Evolutionary conservation across 2,888 invertebrate species (phyloP).

Genomic region (Eledone cirrhosa): DNA sequence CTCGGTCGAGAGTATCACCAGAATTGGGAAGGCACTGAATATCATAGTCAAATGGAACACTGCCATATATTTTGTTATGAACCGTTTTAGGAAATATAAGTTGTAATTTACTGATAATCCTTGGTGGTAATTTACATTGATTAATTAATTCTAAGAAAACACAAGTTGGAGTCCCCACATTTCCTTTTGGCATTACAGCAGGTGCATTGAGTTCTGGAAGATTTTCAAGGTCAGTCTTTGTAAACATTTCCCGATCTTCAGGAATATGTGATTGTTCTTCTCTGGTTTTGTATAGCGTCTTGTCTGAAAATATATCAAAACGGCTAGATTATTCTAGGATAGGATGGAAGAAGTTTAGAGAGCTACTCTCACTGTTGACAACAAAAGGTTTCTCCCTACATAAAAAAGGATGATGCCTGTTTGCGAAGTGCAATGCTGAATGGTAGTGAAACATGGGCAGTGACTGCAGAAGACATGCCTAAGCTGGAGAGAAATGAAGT

Average conservation of each 20-base stretch:
- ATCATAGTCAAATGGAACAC: conserved; percentile 67
- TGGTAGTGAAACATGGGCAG: no score
- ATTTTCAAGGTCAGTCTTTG: conserved; percentile 52
- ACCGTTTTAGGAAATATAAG: conserved; percentile 63
- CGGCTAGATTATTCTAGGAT: no score
- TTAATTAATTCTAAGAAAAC: conserved; percentile 68
- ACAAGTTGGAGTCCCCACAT: conserved; percentile 71
- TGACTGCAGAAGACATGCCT: no score
- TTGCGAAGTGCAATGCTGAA: no score
- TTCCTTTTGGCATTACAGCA: conserved; percentile 69
- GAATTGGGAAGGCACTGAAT: neutral
- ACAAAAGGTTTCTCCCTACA: no score
- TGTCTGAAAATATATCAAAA: no score
- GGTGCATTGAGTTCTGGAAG: conserved; percentile 63
- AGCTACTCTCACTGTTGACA: no score
- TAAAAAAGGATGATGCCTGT: no score
- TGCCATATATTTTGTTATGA: conserved; percentile 65
- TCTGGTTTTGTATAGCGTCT: conserved; percentile 47
- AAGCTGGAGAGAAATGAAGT: no score
- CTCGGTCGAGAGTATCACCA: no score
- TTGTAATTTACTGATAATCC: conserved; percentile 68
- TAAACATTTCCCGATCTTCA: conserved; percentile 54
- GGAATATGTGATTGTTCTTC: conserved; percentile 52
- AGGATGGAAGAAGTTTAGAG: no score
- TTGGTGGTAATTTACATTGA: conserved; percentile 68